Base-by-base conservation (phyloP, 1,140 invertebrate species). In the Drosophila neocordata region DNA sequence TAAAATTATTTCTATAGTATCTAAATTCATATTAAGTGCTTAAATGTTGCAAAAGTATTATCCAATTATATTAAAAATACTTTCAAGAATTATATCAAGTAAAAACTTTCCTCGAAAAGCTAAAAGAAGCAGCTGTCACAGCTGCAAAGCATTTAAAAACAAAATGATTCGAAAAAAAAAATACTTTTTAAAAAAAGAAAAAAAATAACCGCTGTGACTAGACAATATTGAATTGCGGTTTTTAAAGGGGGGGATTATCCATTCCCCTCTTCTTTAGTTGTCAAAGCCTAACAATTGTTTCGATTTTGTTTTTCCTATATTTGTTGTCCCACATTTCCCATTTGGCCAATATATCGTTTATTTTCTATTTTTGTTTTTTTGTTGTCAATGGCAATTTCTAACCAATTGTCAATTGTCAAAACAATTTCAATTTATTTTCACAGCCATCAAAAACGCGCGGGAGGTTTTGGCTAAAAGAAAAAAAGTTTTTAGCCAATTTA, bases 371-470 rank as follows among this genome's bases (percentile, higher is more conserved):
- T 9, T 31, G 7, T 24, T 27, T 56, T 56, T 18, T 27, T 56
- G 4, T 56, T 8, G 27, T 27, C 53, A 34, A 24, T 44, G 31
- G 8, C 65, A 51, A 27, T 69, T 79, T 79, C 79, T 71, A 67
- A 48, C 38, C 67, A 85, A 87, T 85, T 87, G 82, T 85, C 81
- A 74, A 65, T 85, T 87, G 82, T 85, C 81, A 74, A 65, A 75
- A 77, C 81, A 78, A 78, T 85, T 81, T 72, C 82, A 78, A 81
- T 87, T 82, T 73, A 71, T 75, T 81, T 87, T 63, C 52, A 38
- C 51, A 59, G 70, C 61, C 55, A 44, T 65, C 55, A 44, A 59
- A 67, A 74, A 65, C 4, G 55, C 55, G 4, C 57, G 22, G 4
- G 22, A 4, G 27, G n/a, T n/a, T n/a, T n/a, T n/a, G 27, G 27